Evolutionary conservation across 2,797 vertebrate species (phyloP), one percentile per base, ranked within the genome.

Genomic region (Phylloscopus collybita): DNA sequence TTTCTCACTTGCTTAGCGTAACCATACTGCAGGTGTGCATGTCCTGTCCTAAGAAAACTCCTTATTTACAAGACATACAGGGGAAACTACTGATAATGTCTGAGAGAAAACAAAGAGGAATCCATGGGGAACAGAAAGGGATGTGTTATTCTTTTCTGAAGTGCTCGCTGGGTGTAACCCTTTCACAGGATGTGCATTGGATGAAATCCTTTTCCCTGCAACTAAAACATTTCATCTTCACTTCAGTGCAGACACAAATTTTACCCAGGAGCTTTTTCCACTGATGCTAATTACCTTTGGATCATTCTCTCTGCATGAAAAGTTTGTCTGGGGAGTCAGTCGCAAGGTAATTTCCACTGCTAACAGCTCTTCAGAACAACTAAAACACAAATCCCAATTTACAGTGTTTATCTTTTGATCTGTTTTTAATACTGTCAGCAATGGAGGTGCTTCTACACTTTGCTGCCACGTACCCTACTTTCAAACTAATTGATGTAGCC

Each of bases 401-500:
- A 74, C 69, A 29, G 62, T 75, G 45, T 88, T 88, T 86, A 44
- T 87, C 76, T 90, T 93, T 91, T 95, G 88, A 88, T 94, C 76
- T 88, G 66, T 65, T 94, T 86, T 90, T 90, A 92, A 49, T 86
- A 75, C 32, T 83, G 76, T 75, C 76, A 84, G 69, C 66, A 88
- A 27, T 26, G 5, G 34, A 83, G 79, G 34, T 70, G 44, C 70
- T 93, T 92, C 72, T 67, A 45, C 40, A 59, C 22, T 80, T 90
- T 76, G 29, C 80, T 94, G 70, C 60, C 36, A 60, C 8, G 0
- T 88, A 82, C 38, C 36, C 66, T 93, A 71, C 73, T 79, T 95
- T 90, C n/a, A 84, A 70, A 88, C 62, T 93, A 79, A 94, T 62
- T 84, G 62, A 64, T 32, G 12, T 66, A 72, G 34, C 40, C 62